These are phyloP conservation scores for Numenius arquata DNA, from an alignment of 2,113 vertebrate species.

Conservation along the genomic window DNA sequence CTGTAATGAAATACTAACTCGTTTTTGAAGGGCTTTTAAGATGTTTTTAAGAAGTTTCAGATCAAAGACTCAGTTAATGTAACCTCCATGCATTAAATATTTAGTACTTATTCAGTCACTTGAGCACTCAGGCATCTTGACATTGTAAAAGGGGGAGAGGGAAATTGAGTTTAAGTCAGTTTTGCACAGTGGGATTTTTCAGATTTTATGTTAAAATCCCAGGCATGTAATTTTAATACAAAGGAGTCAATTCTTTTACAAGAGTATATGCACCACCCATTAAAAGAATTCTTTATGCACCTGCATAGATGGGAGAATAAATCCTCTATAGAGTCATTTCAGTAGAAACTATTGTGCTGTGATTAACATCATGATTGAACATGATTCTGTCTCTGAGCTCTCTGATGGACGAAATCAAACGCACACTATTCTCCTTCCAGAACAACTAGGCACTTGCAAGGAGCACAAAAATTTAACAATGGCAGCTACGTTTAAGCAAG, in stretches of 20 bases:
- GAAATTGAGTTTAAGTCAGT: constrained; percentile 62
- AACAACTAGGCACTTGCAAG: background rate
- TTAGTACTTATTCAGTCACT: constrained; percentile 75
- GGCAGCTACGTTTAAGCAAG: background rate
- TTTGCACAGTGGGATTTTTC: constrained; percentile 60
- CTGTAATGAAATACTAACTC: constrained; percentile 77
- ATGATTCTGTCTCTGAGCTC: constrained; percentile 14
- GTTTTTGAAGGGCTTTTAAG: constrained; percentile 79
- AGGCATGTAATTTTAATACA: constrained; percentile 57
- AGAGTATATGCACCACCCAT: constrained; percentile 11
- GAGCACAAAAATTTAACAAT: background rate
- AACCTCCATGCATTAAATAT: constrained; percentile 77
- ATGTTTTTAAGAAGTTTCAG: constrained; percentile 74
- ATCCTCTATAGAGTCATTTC: constrained; percentile 17
- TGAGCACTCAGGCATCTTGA: constrained; percentile 71
- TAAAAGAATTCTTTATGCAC: constrained; percentile 63
- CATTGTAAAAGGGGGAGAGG: constrained; percentile 62
- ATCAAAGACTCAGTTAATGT: constrained; percentile 77
- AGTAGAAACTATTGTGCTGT: constrained; percentile 28
- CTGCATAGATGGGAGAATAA: constrained; percentile 32
- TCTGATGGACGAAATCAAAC: background rate
- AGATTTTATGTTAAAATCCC: constrained; percentile 63
- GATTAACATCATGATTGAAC: constrained; percentile 45
- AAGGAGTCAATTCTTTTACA: constrained; percentile 43
- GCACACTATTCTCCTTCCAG: background rate